Percentiles rank a stretch among this genome's conserved stretches.
These are phyloP conservation scores for Campaea margaritaria DNA, from an alignment of 2,888 invertebrate genomes.

Conservation along the genomic window DNA sequence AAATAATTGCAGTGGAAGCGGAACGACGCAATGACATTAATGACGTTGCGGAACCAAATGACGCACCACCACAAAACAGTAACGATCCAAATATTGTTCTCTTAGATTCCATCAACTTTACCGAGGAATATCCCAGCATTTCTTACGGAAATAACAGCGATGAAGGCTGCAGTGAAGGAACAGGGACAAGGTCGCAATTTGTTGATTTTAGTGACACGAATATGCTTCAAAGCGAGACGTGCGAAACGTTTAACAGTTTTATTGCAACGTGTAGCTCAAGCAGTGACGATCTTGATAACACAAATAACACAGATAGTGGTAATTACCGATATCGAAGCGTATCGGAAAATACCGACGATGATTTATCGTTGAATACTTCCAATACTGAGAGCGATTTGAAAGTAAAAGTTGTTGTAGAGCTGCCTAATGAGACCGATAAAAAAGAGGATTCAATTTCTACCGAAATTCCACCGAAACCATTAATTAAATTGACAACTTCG, in stretches of 20 bases:
- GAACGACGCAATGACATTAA: constrained; percentile 62
- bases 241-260: constrained; percentile 78
- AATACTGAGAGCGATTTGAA: constrained; percentile 64
- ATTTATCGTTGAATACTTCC: constrained; percentile 66
- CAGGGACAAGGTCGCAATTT: constrained; percentile 56
- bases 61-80: constrained; percentile 52
- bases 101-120: constrained; percentile 71
- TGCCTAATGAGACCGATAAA: constrained; percentile 59
- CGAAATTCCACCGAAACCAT: constrained; percentile 55
- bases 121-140: constrained; percentile 67
- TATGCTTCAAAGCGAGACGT: constrained; percentile 79
- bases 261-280: constrained; percentile 68
- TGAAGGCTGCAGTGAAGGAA: constrained; percentile 58
- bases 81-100: constrained; percentile 65
- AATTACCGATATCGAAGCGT: constrained; percentile 64
- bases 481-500: constrained; percentile 67
- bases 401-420: constrained; percentile 71
- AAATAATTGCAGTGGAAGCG: constrained; percentile 67
- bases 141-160: constrained; percentile 60
- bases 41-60: constrained; percentile 54
- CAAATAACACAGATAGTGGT: constrained; percentile 61
- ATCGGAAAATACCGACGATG: constrained; percentile 70
- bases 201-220: constrained; percentile 74
- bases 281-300: constrained; percentile 66
- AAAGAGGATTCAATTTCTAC: constrained; percentile 52